Evolutionary conservation across 2,113 vertebrate species (phyloP).

Genomic region (Pelobates fuscus): DNA sequence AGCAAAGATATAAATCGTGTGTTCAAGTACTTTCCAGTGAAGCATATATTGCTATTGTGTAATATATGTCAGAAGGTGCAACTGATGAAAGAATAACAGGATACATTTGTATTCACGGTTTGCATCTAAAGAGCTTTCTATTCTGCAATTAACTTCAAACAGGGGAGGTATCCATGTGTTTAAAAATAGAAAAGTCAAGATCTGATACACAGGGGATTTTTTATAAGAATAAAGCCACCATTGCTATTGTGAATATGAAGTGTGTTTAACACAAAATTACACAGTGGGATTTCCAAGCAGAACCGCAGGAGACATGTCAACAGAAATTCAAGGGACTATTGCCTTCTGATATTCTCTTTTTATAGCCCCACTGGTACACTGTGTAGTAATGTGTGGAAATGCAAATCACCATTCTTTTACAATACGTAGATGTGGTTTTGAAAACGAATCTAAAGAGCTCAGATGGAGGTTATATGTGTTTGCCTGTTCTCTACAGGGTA

Average conservation of each 20-base stretch:
- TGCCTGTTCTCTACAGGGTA: not conserved
- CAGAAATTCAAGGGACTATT: not conserved
- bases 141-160: conserved; percentile 9
- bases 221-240: not conserved
- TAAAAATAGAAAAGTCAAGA: conserved; percentile 4
- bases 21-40: not conserved
- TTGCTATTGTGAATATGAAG: not conserved
- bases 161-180: not conserved
- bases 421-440: conserved; percentile 11
- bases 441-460: not conserved
- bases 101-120: conserved; percentile 3
- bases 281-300: not conserved
- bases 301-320: conserved; percentile 6
- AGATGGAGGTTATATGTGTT: not conserved
- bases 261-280: conserved; percentile 7
- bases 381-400: not conserved
- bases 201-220: not conserved
- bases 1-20: not conserved
- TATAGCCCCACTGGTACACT: not conserved
- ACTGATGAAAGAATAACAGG: conserved; percentile 5
- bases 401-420: not conserved
- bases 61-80: not conserved
- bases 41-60: not conserved
- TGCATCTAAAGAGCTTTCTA: conserved; percentile 4
- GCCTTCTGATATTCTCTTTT: not conserved